A percentile compares a stretch with the other conserved stretches of the same genome.
These are phyloP conservation scores for Helicoverpa armigera DNA, from an alignment of 1,140 invertebrate species.

Conservation along the genomic window DNA sequence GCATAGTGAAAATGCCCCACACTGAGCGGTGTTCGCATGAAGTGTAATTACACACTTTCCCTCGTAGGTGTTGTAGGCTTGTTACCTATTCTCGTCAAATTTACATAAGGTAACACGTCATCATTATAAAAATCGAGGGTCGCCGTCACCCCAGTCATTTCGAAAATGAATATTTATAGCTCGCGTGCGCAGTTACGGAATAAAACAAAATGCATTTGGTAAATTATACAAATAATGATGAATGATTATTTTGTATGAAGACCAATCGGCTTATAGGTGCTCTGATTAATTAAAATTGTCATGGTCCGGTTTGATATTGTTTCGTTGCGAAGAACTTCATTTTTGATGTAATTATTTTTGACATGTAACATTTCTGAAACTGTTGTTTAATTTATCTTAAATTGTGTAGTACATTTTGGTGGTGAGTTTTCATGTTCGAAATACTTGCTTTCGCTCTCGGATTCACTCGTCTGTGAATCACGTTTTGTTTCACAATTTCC, in stretches of 20 bases:
- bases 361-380: background rate
- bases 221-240: conserved; percentile 33
- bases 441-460: too few relatives aligned
- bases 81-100: conserved; percentile 18
- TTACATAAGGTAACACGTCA: conserved; percentile 54
- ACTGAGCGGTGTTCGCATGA: background rate
- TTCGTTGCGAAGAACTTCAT: background rate
- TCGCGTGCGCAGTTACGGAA: conserved; percentile 49
- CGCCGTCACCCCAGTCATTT: conserved; percentile 14
- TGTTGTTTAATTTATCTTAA: background rate
- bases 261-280: conserved; percentile 33
- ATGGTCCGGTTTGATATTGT: background rate
- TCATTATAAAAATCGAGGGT: conserved; percentile 31
- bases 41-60: conserved; percentile 36
- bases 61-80: conserved; percentile 13
- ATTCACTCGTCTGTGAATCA: too few relatives aligned
- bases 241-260: conserved; percentile 41
- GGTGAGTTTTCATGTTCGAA: too few relatives aligned
- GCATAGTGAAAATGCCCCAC: background rate
- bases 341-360: background rate
- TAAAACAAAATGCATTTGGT: conserved; percentile 40
- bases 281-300: conserved; percentile 28
- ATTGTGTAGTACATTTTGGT: too few relatives aligned
- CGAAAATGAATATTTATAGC: conserved; percentile 66
- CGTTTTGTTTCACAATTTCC: too few relatives aligned